Evolutionary conservation across 2,888 invertebrate species (phyloP).

Genomic region (Dendrolimus pini): DNA sequence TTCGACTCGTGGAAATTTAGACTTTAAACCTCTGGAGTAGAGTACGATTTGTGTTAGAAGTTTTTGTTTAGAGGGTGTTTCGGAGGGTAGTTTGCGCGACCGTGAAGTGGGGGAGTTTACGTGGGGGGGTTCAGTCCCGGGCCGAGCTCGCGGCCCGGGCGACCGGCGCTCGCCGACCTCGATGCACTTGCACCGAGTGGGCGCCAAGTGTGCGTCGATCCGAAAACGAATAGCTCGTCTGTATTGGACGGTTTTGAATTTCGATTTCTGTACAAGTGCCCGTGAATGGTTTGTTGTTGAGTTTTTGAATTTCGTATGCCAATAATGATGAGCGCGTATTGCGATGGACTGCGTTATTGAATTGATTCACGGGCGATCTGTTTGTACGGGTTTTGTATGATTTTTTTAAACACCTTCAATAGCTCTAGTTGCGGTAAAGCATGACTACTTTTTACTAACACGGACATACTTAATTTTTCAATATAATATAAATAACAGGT

Average conservation of each 20-base stretch:
- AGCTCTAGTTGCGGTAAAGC: too few species aligned
- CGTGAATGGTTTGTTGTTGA: neutral
- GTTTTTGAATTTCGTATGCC: constrained; percentile 17
- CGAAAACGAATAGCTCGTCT: constrained; percentile 28
- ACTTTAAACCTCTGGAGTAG: constrained; percentile 18
- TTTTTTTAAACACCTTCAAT: too few species aligned
- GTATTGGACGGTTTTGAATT: constrained; percentile 29
- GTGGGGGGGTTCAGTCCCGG: constrained; percentile 46
- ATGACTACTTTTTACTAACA: too few species aligned
- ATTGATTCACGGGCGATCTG: too few species aligned
- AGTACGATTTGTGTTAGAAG: constrained; percentile 22
- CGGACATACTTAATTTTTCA: too few species aligned
- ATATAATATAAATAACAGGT: too few species aligned
- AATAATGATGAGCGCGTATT: constrained; percentile 17
- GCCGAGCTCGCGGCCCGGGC: constrained; percentile 64
- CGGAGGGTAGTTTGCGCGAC: constrained; percentile 15
- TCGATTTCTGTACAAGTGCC: constrained; percentile 18
- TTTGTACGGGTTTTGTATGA: too few species aligned
- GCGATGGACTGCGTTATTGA: neutral
- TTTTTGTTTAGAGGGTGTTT: constrained; percentile 17
- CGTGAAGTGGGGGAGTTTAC: constrained; percentile 35
- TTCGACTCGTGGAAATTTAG: constrained; percentile 9
- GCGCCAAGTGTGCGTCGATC: constrained; percentile 36
- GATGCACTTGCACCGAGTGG: constrained; percentile 55
- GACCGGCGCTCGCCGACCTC: constrained; percentile 34